These are phyloP conservation scores for Mormyrus hasselquistii DNA, from an alignment of 2,797 vertebrate genomes.

Conservation along the genomic window DNA sequence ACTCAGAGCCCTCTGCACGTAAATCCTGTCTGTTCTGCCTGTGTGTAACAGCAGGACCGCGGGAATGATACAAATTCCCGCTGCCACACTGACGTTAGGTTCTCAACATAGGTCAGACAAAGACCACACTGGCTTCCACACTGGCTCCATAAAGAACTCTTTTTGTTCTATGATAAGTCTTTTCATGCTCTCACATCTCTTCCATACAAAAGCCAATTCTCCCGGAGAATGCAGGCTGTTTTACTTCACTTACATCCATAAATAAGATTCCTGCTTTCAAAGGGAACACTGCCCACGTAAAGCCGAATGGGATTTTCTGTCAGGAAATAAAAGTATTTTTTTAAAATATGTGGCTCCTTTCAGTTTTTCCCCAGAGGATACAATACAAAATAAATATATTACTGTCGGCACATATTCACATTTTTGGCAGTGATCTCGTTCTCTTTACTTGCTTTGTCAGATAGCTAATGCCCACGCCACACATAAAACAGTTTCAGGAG, in stretches of 20 bases:
- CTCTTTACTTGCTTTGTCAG: neutral
- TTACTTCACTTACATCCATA: constrained; percentile 34
- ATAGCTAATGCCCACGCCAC: neutral
- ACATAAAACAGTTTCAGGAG: neutral
- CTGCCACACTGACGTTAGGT: constrained; percentile 45
- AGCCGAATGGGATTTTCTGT: neutral
- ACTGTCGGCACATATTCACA: neutral
- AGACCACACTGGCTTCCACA: constrained; percentile 57
- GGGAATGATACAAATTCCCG: constrained; percentile 53
- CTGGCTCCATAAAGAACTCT: constrained; percentile 29
- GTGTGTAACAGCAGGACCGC: constrained; percentile 15
- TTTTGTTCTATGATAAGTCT: constrained; percentile 42
- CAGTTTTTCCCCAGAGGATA: neutral
- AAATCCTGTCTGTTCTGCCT: constrained; percentile 51
- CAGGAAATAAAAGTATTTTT: neutral
- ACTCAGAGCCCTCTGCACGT: constrained; percentile 19
- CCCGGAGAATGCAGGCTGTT: constrained; percentile 47
- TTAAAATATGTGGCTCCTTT: neutral
- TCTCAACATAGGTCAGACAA: constrained; percentile 51
- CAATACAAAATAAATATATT: neutral
- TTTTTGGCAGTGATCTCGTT: neutral
- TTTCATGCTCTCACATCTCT: constrained; percentile 55
- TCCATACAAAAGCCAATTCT: constrained; percentile 51
- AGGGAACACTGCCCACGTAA: neutral
- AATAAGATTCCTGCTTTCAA: neutral